Base-by-base conservation (phyloP, 1,140 invertebrate genomes). In the Trinorchestia longiramus region DNA sequence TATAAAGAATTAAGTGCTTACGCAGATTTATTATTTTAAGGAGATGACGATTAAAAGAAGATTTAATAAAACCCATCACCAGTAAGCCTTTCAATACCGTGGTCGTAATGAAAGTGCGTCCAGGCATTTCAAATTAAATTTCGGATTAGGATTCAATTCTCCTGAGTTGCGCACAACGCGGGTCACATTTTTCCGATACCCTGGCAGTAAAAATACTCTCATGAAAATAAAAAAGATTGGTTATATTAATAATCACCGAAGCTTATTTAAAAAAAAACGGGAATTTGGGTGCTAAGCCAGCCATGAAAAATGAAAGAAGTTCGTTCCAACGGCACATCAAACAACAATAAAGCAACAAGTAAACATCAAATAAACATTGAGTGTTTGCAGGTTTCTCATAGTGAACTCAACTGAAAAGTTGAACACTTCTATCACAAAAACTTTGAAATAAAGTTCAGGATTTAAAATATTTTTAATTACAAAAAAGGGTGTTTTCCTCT, bases 61-160 rank as follows among this genome's bases (percentile, higher is more conserved):
- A 77, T 77, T 77, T 77, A 77, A 77, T 77, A 77, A 77, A 77
- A 36, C 62, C 62, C 62, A 77, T 77, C 62, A 77, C 62, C 62
- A 77, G 62, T 77, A 77, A 77, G 62, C 62, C 62, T 77, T 77
- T 28, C 62, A 19, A 77, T 77, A 11, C 15, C 62, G 15, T 77
- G 62, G 62, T 28, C 62, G 15, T 11, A 28, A 77, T 77, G 62
- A 77, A 77, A 77, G 62, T 19, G 62, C 62, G 15, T 15, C 62
- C 62, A 77, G 62, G 62, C 62, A 11, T 15, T 77, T 77, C 36
- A 77, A 77, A 77, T 77, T 77, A 77, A 19, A 77, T 77, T 77
- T 23, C 15, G 28, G 62, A 15, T 77, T 77, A 77, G 62, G 62
- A 77, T 77, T 77, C 15, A 77, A 77, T 77, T 36, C 62, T 77